Evolutionary conservation across 2,797 vertebrate species (phyloP).

Genomic region (Xiphophorus birchmanni): DNA sequence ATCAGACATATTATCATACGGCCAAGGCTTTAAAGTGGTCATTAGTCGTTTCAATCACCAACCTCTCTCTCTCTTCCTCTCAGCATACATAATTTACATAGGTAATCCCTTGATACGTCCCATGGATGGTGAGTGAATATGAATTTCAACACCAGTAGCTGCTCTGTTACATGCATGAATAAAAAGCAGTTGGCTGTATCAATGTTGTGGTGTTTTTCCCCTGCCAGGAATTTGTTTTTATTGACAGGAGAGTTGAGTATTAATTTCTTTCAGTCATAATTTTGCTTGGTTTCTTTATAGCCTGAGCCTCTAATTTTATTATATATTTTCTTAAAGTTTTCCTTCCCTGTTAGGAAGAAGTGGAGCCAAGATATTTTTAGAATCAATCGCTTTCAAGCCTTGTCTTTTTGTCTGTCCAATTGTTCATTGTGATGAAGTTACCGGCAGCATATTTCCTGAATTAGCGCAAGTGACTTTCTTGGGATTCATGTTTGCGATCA

Average conservation of each 20-base stretch:
- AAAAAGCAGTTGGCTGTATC: slow-evolving; percentile 40
- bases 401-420: slow-evolving; percentile 33
- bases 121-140: slow-evolving; percentile 71
- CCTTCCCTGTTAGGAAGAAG: slow-evolving; percentile 23
- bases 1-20: slow-evolving; percentile 25
- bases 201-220: slow-evolving; percentile 11
- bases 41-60: slow-evolving; percentile 30
- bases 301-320: slow-evolving; percentile 11
- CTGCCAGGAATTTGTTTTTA: neutral
- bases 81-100: slow-evolving; percentile 68
- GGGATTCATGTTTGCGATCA: slow-evolving; percentile 44
- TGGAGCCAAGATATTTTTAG: slow-evolving; percentile 47
- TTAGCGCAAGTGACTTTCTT: slow-evolving; percentile 36
- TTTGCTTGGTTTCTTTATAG: neutral
- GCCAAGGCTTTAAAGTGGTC: slow-evolving; percentile 29
- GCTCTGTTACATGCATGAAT: slow-evolving; percentile 49
- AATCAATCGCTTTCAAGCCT: slow-evolving; percentile 26
- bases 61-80: slow-evolving; percentile 35
- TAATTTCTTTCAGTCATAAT: neutral
- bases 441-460: slow-evolving; percentile 35
- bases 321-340: slow-evolving; percentile 35
- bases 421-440: slow-evolving; percentile 48
- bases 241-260: neutral
- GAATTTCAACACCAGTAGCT: slow-evolving; percentile 65
- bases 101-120: slow-evolving; percentile 65